phyloP scores from a whole-genome alignment of 2,888 invertebrate genomes.

The Tanytarsus gracilentus region DNA sequence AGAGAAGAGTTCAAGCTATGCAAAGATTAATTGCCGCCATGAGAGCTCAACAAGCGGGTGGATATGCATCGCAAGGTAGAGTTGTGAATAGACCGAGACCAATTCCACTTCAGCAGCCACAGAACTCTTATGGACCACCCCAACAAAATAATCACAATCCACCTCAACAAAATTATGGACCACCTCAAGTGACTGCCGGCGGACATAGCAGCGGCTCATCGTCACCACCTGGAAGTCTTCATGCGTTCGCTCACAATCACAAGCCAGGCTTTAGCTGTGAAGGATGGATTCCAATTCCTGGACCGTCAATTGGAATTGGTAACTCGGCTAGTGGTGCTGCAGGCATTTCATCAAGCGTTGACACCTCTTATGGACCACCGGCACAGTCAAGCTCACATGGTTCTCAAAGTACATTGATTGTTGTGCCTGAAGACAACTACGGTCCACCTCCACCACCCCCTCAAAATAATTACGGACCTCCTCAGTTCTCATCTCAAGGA shows the following conservation, averaged over 20 bases:
- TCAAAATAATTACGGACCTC: neutral
- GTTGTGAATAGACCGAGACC: slow-evolving; percentile 32
- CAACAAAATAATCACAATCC: slow-evolving; percentile 42
- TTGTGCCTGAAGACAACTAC: neutral
- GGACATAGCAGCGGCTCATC: slow-evolving; percentile 42
- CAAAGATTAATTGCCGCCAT: slow-evolving; percentile 14
- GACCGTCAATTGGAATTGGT: slow-evolving; percentile 44
- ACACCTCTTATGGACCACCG: slow-evolving; percentile 23
- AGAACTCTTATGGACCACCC: slow-evolving; percentile 42
- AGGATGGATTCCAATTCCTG: slow-evolving; percentile 79
- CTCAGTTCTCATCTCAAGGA: neutral
- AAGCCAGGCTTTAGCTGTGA: slow-evolving; percentile 68
- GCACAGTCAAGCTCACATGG: neutral
- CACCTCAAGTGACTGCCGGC: slow-evolving; percentile 35
- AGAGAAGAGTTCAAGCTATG: neutral
- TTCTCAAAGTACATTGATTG: neutral
- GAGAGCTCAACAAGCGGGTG: slow-evolving; percentile 14
- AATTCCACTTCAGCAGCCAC: slow-evolving; percentile 33
- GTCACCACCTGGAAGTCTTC: slow-evolving; percentile 45
- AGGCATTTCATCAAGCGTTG: neutral
- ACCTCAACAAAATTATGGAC: slow-evolving; percentile 37
- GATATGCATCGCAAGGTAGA: slow-evolving; percentile 2
- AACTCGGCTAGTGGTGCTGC: slow-evolving; percentile 33
- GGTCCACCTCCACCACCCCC: too few species aligned
- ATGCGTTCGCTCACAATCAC: slow-evolving; percentile 52